These are phyloP conservation scores for Galleria mellonella DNA, from an alignment of 1,140 invertebrate genomes.

Conservation along the genomic window DNA sequence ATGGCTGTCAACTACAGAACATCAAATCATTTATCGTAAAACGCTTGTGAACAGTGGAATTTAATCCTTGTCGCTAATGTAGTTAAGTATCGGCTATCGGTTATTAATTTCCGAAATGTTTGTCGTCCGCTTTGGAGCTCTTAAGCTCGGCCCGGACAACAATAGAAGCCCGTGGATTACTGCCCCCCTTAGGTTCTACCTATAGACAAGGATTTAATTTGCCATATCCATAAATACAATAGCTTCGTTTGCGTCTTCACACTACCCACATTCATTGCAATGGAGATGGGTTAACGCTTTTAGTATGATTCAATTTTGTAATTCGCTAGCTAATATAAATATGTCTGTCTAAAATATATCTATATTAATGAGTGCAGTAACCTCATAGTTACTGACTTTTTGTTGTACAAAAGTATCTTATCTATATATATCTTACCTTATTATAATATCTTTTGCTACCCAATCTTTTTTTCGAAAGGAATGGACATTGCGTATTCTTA, in stretches of 20 bases:
- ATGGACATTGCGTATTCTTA: too few species aligned
- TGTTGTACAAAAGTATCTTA: too few species aligned
- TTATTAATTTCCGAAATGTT: conserved; percentile 57
- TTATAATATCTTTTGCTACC: too few species aligned
- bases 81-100: conserved; percentile 28
- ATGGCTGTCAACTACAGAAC: too few species aligned
- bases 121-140: conserved; percentile 31
- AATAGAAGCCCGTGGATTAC: conserved; percentile 54
- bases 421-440: too few species aligned
- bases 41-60: neutral
- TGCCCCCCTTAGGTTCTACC: conserved; percentile 38
- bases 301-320: neutral
- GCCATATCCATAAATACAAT: conserved; percentile 55
- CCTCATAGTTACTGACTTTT: too few species aligned
- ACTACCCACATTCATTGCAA: conserved; percentile 19
- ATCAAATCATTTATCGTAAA: neutral
- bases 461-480: too few species aligned
- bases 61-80: conserved; percentile 1
- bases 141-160: conserved; percentile 43
- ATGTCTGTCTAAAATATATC: too few species aligned
- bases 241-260: conserved; percentile 34
- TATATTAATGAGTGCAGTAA: too few species aligned
- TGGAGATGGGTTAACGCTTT: conserved; percentile 23
- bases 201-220: conserved; percentile 64
- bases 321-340: too few species aligned